These are phyloP conservation scores for Chloromyia formosa DNA, from an alignment of 2,888 invertebrate species.

Conservation along the genomic window DNA sequence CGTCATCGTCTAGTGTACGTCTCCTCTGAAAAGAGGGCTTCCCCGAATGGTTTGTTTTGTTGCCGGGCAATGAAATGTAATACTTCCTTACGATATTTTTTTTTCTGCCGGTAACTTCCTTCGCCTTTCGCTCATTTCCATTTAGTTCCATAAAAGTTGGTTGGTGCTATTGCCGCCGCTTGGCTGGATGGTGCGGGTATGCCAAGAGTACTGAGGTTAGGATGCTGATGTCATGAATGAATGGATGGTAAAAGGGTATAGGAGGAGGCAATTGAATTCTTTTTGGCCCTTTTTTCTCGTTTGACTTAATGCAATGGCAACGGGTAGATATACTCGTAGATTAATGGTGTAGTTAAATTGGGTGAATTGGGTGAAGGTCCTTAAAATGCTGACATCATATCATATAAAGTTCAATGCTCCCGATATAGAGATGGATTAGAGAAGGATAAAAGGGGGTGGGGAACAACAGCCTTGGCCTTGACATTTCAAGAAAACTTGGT, in stretches of 20 bases:
- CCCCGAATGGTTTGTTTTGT: slow-evolving; percentile 44
- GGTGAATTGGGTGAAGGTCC: slow-evolving; percentile 6
- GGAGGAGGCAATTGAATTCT: background rate
- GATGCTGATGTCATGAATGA: background rate
- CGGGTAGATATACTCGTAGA: too few species aligned
- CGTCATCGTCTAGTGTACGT: slow-evolving; percentile 52
- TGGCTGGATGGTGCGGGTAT: too few species aligned
- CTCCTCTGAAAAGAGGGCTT: slow-evolving; percentile 51
- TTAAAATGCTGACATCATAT: background rate
- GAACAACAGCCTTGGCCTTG: too few species aligned
- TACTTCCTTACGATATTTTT: background rate
- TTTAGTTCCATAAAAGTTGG: slow-evolving; percentile 11
- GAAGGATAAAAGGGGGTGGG: too few species aligned
- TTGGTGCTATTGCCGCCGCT: too few species aligned
- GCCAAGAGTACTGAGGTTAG: too few species aligned
- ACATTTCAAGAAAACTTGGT: too few species aligned
- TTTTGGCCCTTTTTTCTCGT: background rate
- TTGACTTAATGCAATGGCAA: background rate
- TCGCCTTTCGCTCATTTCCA: slow-evolving; percentile 29
- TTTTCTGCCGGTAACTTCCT: slow-evolving; percentile 15
- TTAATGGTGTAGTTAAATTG: slow-evolving; percentile 11
- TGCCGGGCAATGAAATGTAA: slow-evolving; percentile 21
- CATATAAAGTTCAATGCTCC: background rate
- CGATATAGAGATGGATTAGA: too few species aligned
- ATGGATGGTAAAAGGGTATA: too few species aligned